phyloP scores from a whole-genome alignment of 2,797 vertebrate genomes.

The Atherinosoma microstoma region DNA sequence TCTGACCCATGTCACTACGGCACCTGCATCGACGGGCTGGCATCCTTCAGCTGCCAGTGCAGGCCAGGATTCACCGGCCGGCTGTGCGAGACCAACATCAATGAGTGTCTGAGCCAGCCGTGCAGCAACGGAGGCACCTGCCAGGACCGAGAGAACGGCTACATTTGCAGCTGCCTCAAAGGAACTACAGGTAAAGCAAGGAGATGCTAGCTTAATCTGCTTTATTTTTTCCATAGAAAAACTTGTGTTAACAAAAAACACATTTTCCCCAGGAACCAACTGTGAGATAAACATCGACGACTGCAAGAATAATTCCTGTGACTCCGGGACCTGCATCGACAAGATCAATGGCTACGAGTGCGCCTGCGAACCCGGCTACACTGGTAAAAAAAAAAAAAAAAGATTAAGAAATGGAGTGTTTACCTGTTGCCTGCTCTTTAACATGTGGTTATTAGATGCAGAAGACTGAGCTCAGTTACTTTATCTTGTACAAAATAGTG shows the following conservation, averaged over 20 bases:
- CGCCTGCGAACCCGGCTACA: constrained; percentile 91
- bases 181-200: constrained; percentile 89
- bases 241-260: neutral
- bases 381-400: constrained; percentile 72
- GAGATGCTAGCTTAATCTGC: neutral
- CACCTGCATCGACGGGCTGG: constrained; percentile 90
- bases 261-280: constrained; percentile 86
- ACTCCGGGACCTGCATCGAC: constrained; percentile 94
- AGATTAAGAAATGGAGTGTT: neutral
- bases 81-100: constrained; percentile 94
- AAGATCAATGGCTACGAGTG: constrained; percentile 95
- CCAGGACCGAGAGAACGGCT: constrained; percentile 90
- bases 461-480: too few species aligned
- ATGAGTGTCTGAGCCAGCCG: constrained; percentile 95
- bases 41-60: constrained; percentile 92
- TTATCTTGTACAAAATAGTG: neutral
- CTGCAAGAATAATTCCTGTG: constrained; percentile 92
- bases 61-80: constrained; percentile 90
- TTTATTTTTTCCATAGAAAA: neutral
- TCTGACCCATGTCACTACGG: constrained; percentile 95
- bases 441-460: neutral
- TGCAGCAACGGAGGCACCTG: constrained; percentile 94
- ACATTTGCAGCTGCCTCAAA: constrained; percentile 91
- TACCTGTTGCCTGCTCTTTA: neutral
- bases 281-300: constrained; percentile 96